phyloP scores from a whole-genome alignment of 2,888 invertebrate species.

The Epinotia bilunana region DNA sequence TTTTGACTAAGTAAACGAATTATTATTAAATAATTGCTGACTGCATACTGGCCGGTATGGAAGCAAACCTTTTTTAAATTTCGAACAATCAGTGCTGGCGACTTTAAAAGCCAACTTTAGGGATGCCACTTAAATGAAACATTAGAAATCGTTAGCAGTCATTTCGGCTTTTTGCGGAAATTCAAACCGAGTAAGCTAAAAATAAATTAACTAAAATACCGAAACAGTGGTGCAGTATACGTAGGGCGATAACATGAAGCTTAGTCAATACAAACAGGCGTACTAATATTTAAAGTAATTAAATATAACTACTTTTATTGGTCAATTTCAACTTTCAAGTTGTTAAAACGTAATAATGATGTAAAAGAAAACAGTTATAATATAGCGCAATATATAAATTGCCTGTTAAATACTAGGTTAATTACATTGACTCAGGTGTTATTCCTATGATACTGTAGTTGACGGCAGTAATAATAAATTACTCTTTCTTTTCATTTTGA shows the following conservation, averaged over 20 bases:
- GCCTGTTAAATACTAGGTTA: background rate
- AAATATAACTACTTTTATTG: too few species aligned
- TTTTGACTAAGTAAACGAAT: background rate
- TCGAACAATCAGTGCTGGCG: slow-evolving; percentile 15
- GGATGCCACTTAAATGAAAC: slow-evolving; percentile 46
- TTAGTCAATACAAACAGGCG: slow-evolving; percentile 40
- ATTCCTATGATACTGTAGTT: background rate
- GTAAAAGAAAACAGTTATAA: background rate
- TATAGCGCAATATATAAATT: background rate
- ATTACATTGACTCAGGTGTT: slow-evolving; percentile 11
- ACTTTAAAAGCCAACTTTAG: slow-evolving; percentile 30
- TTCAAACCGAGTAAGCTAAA: slow-evolving; percentile 60
- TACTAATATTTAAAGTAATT: background rate
- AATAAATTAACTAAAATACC: slow-evolving; percentile 72
- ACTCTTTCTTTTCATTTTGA: too few species aligned
- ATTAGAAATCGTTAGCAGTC: slow-evolving; percentile 50
- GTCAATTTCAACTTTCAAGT: too few species aligned
- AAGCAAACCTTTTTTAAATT: slow-evolving; percentile 1
- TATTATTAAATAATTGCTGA: background rate
- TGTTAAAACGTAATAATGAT: too few species aligned
- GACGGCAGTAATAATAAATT: too few species aligned
- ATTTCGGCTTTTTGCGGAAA: slow-evolving; percentile 66
- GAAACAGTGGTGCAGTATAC: slow-evolving; percentile 62
- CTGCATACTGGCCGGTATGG: background rate
- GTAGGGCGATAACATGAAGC: slow-evolving; percentile 49